Percentiles rank a stretch among this genome's conserved stretches.
These are phyloP conservation scores for Pelvicachromis taeniatus DNA, from an alignment of 2,113 vertebrate genomes.

Conservation along the genomic window DNA sequence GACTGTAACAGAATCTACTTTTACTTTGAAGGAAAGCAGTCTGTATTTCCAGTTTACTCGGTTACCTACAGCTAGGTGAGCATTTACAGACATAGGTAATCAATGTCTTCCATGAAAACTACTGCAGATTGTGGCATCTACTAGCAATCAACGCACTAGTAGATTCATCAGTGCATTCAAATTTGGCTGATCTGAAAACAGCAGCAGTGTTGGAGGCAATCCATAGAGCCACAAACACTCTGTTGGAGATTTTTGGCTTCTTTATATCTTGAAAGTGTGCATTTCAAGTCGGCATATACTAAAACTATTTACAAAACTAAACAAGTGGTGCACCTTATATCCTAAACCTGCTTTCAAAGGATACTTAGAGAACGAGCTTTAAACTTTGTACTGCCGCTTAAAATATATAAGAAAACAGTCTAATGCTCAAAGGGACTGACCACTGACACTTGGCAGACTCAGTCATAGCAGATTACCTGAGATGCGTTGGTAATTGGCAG, in stretches of 20 bases:
- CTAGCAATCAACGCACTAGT: fast-evolving
- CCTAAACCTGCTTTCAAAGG: background rate
- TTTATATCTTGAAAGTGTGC: fast-evolving
- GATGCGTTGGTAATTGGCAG: conserved; percentile 89
- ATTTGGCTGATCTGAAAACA: background rate
- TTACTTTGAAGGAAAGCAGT: background rate
- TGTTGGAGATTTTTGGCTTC: background rate
- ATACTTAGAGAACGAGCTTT: background rate
- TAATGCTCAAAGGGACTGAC: background rate
- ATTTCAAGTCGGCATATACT: background rate
- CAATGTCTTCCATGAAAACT: background rate
- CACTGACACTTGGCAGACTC: background rate
- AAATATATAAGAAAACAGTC: background rate
- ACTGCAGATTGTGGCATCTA: background rate
- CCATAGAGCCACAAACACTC: background rate
- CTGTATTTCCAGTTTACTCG: background rate
- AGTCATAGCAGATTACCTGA: conserved; percentile 74
- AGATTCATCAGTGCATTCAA: background rate
- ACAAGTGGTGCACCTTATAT: background rate
- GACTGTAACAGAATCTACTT: background rate
- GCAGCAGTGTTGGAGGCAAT: background rate
- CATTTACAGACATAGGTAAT: background rate
- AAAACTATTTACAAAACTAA: background rate
- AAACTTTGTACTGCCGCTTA: too few relatives aligned
- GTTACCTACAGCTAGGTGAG: background rate